A percentile compares a stretch with the other conserved stretches of the same genome.
These are phyloP conservation scores for Jacana jacana DNA, from an alignment of 2,113 vertebrate species.

Conservation along the genomic window DNA sequence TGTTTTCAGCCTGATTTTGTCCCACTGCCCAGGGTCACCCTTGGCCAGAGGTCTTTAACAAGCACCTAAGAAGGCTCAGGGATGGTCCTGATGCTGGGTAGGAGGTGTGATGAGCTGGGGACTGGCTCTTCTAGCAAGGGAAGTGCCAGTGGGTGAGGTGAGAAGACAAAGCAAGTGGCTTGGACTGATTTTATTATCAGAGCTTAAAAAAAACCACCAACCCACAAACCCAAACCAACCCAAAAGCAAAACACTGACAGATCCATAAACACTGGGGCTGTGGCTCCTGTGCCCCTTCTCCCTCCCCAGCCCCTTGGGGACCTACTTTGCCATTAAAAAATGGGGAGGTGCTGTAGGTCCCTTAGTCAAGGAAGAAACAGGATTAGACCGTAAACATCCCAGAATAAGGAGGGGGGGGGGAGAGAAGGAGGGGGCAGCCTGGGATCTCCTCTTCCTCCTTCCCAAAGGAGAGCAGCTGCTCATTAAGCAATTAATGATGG, in stretches of 20 bases:
- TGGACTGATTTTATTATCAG: constrained; percentile 34
- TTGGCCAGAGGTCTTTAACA: not conserved
- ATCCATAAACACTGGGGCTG: not conserved
- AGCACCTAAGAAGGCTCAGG: not conserved
- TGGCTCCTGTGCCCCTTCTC: not conserved
- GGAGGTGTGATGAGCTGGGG: accelerated
- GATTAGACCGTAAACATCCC: not conserved
- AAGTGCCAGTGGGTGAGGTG: too few relatives aligned
- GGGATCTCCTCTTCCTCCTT: not conserved
- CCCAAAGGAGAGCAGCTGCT: not conserved
- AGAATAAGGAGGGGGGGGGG: constrained; percentile 12
- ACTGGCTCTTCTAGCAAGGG: accelerated
- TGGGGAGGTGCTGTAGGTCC: not conserved
- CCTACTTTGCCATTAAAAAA: not conserved
- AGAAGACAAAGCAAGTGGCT: not conserved
- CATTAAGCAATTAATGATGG: not conserved
- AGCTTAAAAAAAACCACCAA: not conserved
- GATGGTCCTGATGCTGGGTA: not conserved
- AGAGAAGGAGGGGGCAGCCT: constrained; percentile 14
- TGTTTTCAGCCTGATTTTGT: not conserved
- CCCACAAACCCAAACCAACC: too few relatives aligned
- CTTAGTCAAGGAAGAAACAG: not conserved
- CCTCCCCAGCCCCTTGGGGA: not conserved
- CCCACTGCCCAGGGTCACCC: not conserved
- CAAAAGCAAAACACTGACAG: not conserved